These are phyloP conservation scores for Machimus rusticus DNA, from an alignment of 2,888 invertebrate genomes.

Conservation along the genomic window DNA sequence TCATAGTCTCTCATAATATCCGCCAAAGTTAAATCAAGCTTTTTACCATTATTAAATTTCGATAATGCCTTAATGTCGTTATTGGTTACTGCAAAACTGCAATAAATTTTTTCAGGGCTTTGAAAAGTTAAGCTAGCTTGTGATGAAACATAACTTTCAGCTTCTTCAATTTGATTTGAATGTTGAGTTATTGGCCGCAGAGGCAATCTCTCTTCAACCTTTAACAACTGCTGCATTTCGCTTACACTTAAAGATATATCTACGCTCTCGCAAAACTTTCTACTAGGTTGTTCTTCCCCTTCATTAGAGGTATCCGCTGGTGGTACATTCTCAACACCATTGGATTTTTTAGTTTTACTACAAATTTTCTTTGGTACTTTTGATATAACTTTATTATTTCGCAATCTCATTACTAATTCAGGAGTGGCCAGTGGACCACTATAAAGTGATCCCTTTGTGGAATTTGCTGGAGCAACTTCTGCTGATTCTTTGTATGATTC, in stretches of 20 bases:
- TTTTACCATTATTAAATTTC: neutral
- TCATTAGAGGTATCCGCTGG: neutral
- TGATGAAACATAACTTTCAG: neutral
- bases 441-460: neutral
- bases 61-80: neutral
- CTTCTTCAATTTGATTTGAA: neutral
- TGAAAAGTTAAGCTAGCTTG: neutral
- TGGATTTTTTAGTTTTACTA: neutral
- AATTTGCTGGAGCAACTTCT: neutral
- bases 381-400: neutral
- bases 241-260: neutral
- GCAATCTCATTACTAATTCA: neutral
- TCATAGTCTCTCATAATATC: neutral
- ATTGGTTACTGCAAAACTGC: neutral
- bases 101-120: neutral
- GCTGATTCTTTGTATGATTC: conserved; percentile 48
- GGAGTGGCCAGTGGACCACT: neutral
- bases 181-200: neutral
- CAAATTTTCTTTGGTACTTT: neutral
- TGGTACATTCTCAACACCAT: neutral
- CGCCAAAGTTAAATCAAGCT: neutral
- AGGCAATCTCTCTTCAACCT: neutral
- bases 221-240: neutral
- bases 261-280: neutral
- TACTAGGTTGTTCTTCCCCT: neutral